Base-by-base conservation (phyloP, 1,140 invertebrate genomes). In the Brachionus sp. region DNA sequence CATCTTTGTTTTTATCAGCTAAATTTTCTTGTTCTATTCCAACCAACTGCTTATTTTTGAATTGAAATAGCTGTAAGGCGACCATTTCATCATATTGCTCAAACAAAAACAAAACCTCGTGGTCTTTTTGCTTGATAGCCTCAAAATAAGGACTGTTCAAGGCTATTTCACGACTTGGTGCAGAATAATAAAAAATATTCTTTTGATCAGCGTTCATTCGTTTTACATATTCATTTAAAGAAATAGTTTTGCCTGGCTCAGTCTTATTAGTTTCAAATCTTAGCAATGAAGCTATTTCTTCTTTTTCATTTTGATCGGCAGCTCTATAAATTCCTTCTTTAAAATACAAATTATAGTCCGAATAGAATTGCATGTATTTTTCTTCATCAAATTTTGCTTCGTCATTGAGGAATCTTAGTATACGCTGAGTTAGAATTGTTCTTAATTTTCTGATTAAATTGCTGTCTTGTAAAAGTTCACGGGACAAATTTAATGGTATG, bases 41-140 rank as follows among this genome's bases (percentile, higher is more conserved):
- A 0, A 93, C 92, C 0, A 98, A 90, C 77, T 91, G 90, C 86
- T 93, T 92, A 68, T 91, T 91, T 84, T 93, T 92, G 87, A 94
- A 98, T 86, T 95, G 92, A 84, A 92, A 91, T 23, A 98, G 88
- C 85, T 97, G 94, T 91, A 98, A 92, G 0, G 98, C 89, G 9
- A 98, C 95, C 25, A 98, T 89, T 89, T 98, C 97, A 90, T 98
- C 97, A 86, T 98, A 96, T 0, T 93, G 92, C 86, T 98, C 95
- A 86, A 95, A 98, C 86, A 95, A 95, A 88, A 97, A 98, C 2
- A 99, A 87, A 1, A 98, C 95, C 90, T 98, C 95, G 3, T 94
- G 91, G 84, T 96, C 92, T 84, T 92, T 87, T 83, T 90, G 88
- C 86, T 94, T 94, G 1, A 98, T 90, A 19, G 94, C 94, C 90